Base-by-base conservation (phyloP, 2,888 invertebrate species). In the Chromoteleia sp. region DNA sequence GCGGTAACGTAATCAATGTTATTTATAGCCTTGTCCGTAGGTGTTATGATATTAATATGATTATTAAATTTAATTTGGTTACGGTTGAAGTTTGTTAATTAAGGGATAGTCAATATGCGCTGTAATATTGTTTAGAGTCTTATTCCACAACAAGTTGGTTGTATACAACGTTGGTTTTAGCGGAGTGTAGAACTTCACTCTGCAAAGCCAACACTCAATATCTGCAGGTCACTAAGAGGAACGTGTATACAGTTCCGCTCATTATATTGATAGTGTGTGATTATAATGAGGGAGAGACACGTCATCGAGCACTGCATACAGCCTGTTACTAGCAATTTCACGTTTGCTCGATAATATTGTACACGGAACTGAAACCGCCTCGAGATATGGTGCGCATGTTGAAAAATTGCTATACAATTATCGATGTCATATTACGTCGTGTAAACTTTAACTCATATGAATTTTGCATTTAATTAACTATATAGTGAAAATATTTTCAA, bases 181-280 rank as follows among this genome's bases (percentile, higher is more conserved):
- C 33, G 14, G 29, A 29, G 54, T 70, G 61, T 54, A 68, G 41
- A 68, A 77, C 61, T 56, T 39, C 29, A 43, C 54, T 48, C 17
- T 50, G 14, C 63, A 14, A 56, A 63, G 77, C 70, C 52, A 36
- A 70, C 56, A 39, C 70, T 76, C 61, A 48, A 43, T 70, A 70
- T 70, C 54, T 39, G 45, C 56, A 58, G 76, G 76, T 76, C 68
- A 68, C 61, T 68, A 45, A 76, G 76, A 76, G 59, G 68, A 68
- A 54, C 52, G 39, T 52, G 45, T 61, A 61, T 68, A 68, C 41
- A 45, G 76, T 61, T 58, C 61, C 68, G 76, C 59, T 76, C 61
- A 68, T 76, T 76, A 68, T 68, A 76, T 68, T 59, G 76, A 77
- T 77, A 77, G 77, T 48, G 70, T 59, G 61, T 77, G 68, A 77